Conservation (phyloP, 2,797 vertebrate genomes). For the Arremon brunneinucha region DNA sequence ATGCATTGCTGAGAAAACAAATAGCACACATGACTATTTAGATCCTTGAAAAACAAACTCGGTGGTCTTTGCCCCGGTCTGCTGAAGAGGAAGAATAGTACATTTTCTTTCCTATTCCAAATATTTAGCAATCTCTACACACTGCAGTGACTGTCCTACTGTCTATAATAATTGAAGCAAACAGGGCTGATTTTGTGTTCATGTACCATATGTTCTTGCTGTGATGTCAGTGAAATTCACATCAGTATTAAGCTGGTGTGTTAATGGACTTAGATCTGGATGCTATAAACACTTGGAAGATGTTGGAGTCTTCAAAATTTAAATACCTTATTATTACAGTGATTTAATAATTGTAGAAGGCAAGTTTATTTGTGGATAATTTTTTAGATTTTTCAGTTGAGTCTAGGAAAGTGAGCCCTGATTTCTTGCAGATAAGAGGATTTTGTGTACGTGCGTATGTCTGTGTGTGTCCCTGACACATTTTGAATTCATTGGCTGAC, state of each 20-base stretch:
- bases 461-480: conserved; percentile 9
- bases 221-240: background rate
- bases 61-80: conserved; percentile 15
- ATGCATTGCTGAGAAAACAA: conserved; percentile 46
- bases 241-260: background rate
- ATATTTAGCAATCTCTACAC: conserved; percentile 4
- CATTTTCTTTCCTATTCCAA: conserved; percentile 31
- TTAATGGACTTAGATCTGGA: background rate
- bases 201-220: background rate
- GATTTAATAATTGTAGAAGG: background rate
- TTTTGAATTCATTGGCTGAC: conserved; percentile 15
- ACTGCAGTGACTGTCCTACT: background rate
- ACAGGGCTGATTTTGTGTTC: background rate
- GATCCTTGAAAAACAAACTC: conserved; percentile 4
- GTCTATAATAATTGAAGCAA: background rate
- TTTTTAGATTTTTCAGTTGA: background rate
- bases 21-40: conserved; percentile 11
- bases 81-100: background rate
- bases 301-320: background rate
- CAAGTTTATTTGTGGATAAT: background rate
- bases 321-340: background rate
- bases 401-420: background rate
- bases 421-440: background rate
- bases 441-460: background rate
- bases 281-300: background rate